Percentiles rank a stretch among this genome's conserved stretches.
Evolutionary conservation across 2,113 vertebrate species (phyloP).

Genomic region (Atlantisia rogersi): DNA sequence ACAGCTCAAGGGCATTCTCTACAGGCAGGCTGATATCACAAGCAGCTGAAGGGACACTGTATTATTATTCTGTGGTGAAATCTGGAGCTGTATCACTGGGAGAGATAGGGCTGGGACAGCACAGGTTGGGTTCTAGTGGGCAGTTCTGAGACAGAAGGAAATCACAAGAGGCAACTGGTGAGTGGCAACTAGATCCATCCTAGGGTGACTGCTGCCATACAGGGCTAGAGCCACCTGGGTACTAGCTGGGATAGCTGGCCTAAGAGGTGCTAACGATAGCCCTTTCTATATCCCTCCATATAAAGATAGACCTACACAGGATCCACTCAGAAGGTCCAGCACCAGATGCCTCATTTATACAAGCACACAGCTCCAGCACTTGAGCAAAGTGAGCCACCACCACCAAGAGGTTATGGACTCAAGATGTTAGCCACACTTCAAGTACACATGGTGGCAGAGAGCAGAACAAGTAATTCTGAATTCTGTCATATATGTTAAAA

Average conservation of each 20-base stretch:
- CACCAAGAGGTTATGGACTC: neutral
- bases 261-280: neutral
- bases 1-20: neutral
- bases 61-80: neutral
- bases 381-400: neutral
- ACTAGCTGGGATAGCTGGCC: neutral
- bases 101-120: neutral
- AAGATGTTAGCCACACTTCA: neutral
- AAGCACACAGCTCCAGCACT: neutral
- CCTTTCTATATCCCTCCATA: neutral
- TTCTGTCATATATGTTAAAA: neutral
- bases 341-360: neutral
- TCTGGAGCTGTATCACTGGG: neutral
- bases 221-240: neutral
- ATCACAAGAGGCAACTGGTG: neutral
- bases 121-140: neutral
- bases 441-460: neutral
- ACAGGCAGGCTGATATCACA: neutral
- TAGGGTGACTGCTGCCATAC: neutral
- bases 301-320: neutral
- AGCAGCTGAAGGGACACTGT: neutral
- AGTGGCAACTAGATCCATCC: neutral
- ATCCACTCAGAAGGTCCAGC: neutral
- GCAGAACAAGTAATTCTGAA: neutral
- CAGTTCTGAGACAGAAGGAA: too few species aligned